phyloP scores from a whole-genome alignment of 2,797 vertebrate species.

The Iguana delicatissima region DNA sequence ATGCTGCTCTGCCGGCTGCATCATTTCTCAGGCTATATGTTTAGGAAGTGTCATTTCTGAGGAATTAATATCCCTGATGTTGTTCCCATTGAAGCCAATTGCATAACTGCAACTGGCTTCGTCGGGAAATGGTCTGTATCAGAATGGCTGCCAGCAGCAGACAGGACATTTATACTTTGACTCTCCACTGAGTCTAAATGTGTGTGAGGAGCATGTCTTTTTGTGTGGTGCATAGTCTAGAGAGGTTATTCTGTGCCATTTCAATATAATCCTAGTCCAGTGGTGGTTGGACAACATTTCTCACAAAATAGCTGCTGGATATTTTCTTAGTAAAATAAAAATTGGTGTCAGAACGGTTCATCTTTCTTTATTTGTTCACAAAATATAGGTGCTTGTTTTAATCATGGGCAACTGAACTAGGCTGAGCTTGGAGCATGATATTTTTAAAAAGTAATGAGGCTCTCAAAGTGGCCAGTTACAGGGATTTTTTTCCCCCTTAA shows the following conservation, averaged over 20 bases:
- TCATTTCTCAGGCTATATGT: constrained; percentile 44
- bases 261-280: neutral
- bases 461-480: neutral
- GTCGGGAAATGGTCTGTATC: constrained; percentile 5
- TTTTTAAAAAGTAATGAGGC: neutral
- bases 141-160: constrained; percentile 15
- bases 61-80: constrained; percentile 42
- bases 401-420: neutral
- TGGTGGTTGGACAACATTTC: neutral
- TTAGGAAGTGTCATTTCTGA: constrained; percentile 45
- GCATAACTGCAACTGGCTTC: constrained; percentile 31
- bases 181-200: neutral
- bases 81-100: constrained; percentile 39
- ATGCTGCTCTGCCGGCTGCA: constrained; percentile 25
- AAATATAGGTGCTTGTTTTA: neutral
- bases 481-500: too few relatives aligned
- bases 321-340: neutral
- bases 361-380: neutral
- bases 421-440: neutral
- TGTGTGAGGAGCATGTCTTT: neutral
- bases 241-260: neutral
- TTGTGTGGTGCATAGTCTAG: neutral
- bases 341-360: neutral
- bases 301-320: neutral
- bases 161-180: neutral